A percentile compares a stretch with the other conserved stretches of the same genome.
These are phyloP conservation scores for Orchestes rusci DNA, from an alignment of 2,888 invertebrate genomes.

Conservation along the genomic window DNA sequence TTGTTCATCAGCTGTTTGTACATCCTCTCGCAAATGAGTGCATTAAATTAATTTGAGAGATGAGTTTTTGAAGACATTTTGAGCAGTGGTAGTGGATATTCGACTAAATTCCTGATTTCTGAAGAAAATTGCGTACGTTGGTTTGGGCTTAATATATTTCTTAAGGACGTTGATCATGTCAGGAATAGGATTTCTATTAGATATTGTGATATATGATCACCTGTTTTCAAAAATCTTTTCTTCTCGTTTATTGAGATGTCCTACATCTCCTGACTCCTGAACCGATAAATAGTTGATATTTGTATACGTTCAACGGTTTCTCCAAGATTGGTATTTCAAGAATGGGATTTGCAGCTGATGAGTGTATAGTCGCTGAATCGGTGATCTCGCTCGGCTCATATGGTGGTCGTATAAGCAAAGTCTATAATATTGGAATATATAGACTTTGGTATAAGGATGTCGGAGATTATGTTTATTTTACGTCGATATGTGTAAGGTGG, in stretches of 20 bases:
- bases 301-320: conserved; percentile 7
- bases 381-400: neutral
- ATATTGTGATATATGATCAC: too few species aligned
- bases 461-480: conserved; percentile 1
- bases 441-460: too few species aligned
- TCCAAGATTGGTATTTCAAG: conserved; percentile 11
- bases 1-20: conserved; percentile 1
- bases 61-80: conserved; percentile 13
- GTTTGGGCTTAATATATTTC: neutral
- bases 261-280: too few species aligned
- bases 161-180: conserved; percentile 2
- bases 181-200: too few species aligned
- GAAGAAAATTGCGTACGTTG: neutral
- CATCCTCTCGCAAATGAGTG: neutral
- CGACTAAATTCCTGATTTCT: neutral
- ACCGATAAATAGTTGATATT: conserved; percentile 12
- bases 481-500: too few species aligned
- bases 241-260: too few species aligned
- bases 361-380: neutral
- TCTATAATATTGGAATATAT: too few species aligned
- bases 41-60: conserved; percentile 6
- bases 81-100: too few species aligned
- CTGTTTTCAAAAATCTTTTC: too few species aligned
- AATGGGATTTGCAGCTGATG: conserved; percentile 10
- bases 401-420: too few species aligned